Conservation (phyloP, 1,140 invertebrate genomes). For the Drosophila virilis region DNA sequence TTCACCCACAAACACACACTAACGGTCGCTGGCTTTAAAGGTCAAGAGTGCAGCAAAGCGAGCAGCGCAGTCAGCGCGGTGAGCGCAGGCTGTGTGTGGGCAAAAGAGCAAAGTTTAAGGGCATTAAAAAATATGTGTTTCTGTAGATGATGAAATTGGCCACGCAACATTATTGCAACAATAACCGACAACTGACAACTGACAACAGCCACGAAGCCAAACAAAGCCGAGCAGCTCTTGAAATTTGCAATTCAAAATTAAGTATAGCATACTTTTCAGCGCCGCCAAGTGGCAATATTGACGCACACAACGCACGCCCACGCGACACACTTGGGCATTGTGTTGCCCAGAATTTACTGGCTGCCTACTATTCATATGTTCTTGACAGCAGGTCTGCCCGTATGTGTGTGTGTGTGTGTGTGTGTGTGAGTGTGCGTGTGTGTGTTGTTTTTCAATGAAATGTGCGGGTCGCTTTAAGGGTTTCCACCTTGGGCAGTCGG, state of each 20-base stretch:
- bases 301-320: conserved; percentile 35
- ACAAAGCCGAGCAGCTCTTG: conserved; percentile 49
- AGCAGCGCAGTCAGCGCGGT: conserved; percentile 17
- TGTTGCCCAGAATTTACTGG: conserved; percentile 23
- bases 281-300: conserved; percentile 33
- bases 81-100: conserved; percentile 37
- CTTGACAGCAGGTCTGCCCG: conserved; percentile 13
- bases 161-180: conserved; percentile 64
- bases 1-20: conserved; percentile 15
- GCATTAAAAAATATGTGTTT: conserved; percentile 72
- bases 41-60: conserved; percentile 72
- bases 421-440: conserved; percentile 11
- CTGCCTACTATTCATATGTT: conserved; percentile 22
- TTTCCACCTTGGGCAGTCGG: conserved; percentile 38
- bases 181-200: conserved; percentile 31
- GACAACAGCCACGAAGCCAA: conserved; percentile 58
- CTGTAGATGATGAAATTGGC: conserved; percentile 71
- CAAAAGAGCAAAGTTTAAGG: conserved; percentile 81
- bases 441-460: conserved; percentile 63
- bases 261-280: conserved; percentile 53
- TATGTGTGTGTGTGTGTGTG: conserved; percentile 13
- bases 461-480: conserved; percentile 37
- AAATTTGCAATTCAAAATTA: conserved; percentile 53
- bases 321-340: conserved; percentile 16
- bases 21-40: conserved; percentile 67